phyloP scores from a whole-genome alignment of 30 jellyfish, hydroid and myxozoan genomes.

The Aurelia sp. region DNA sequence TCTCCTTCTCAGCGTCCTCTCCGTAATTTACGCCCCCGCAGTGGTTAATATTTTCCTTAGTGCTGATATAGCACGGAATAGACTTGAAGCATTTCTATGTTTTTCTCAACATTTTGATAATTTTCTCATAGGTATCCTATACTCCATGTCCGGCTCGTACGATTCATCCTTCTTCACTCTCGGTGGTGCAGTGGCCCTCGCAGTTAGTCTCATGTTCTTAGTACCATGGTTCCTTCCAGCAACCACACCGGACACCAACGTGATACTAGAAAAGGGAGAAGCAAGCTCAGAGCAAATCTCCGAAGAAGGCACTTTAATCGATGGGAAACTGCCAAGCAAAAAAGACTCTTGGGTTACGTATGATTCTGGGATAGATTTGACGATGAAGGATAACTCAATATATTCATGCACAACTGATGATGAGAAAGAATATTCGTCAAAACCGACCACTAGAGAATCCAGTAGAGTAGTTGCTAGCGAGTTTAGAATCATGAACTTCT shows the following conservation, averaged over 20 bases:
- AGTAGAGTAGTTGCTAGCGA: neutral
- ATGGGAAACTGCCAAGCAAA: conserved; percentile 35
- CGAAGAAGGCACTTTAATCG: neutral
- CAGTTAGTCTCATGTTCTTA: conserved; percentile 67
- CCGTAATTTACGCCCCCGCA: too few species aligned
- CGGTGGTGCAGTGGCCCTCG: conserved; percentile 64
- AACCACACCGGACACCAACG: neutral
- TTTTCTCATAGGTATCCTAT: conserved; percentile 59
- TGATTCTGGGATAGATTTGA: conserved; percentile 69
- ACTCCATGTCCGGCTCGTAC: conserved; percentile 67
- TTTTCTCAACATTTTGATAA: neutral
- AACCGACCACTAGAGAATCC: conserved; percentile 12
- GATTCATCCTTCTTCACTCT: conserved; percentile 62
- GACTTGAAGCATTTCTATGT: too few species aligned
- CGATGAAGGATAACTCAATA: conserved; percentile 40
- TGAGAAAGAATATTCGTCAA: neutral
- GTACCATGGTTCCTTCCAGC: conserved; percentile 75
- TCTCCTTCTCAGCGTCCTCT: too few species aligned
- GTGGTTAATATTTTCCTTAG: too few species aligned
- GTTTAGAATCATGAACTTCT: conserved; percentile 14
- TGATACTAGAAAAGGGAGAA: conserved; percentile 9
- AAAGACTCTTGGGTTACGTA: conserved; percentile 56
- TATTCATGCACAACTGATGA: conserved; percentile 43
- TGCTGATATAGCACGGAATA: too few species aligned
- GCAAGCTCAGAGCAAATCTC: neutral